Base-by-base conservation (phyloP, 1,140 invertebrate genomes). In the Hormaphis cornu region DNA sequence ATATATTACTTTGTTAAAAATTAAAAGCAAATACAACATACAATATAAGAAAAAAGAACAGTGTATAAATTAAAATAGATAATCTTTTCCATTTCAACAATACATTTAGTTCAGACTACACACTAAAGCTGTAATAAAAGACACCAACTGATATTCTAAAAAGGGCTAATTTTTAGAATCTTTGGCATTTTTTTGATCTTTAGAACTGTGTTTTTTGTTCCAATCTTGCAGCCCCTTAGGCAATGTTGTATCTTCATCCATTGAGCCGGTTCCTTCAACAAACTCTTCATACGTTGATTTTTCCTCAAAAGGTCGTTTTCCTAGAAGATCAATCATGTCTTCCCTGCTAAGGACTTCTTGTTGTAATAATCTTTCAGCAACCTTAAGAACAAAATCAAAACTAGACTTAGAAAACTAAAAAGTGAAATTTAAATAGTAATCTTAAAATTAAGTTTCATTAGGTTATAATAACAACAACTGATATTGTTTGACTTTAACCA, bases 241-340 rank as follows among this genome's bases (percentile, higher is more conserved):
- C 72, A 99, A 81, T 0, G 84, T 81, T 0, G 95, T 98, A 75
- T 99, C 92, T 79, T 99, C 97, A 74, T 98, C 96, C 73, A 97
- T 87, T 0, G 94, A 97, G 18, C 97, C 97, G 14, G 97, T 99
- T 1, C 96, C 97, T 81, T 95, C 95, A 1, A 99, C 97, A 80
- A 99, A 99, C 77, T 99, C 91, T 81, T 99, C 97, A 77, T 99
- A 99, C 6, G 97, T 98, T 16, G 95, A 96, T 81, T 98, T 99
- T 80, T 99, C 97, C 28, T 89, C 88, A 85, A 99, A 99, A 0
- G 97, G 97, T 73, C 97, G 81, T 48, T 86, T 81, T 6, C 97
- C 97, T 3, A 99, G 81, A 7, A 99, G 78, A 79, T 98, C 95
- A 71, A 99, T 93, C 94, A 99, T 98, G 75, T 99, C 97, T 33